These are phyloP conservation scores for Cyaniris semiargus DNA, from an alignment of 2,888 invertebrate species.

Conservation along the genomic window DNA sequence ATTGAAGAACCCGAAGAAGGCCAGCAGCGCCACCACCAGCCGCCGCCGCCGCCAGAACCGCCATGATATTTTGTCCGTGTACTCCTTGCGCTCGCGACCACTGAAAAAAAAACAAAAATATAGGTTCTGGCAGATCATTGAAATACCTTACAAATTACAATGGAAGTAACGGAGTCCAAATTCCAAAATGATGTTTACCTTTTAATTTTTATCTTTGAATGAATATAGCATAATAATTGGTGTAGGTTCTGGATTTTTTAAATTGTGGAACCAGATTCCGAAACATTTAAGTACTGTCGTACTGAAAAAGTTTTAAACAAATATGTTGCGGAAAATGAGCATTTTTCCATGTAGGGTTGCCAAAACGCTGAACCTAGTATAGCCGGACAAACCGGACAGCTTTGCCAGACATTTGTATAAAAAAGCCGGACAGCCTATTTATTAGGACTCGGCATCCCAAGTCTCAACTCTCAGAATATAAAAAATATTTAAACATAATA, in stretches of 20 bases:
- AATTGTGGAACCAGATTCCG: background rate
- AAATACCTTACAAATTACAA: too few species aligned
- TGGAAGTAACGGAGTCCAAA: too few species aligned
- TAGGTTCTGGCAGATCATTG: background rate
- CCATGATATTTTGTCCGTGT: slow-evolving; percentile 72
- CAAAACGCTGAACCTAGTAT: background rate
- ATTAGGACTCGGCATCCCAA: too few species aligned
- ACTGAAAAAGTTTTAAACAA: background rate
- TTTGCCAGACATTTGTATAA: too few species aligned
- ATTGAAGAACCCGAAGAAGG: slow-evolving; percentile 92
- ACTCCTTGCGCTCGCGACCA: slow-evolving; percentile 62
- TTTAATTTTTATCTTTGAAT: too few species aligned
- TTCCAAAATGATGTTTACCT: too few species aligned
- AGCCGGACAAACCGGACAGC: background rate
- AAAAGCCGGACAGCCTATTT: background rate
- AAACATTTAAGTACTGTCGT: background rate
- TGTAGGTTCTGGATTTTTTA: too few species aligned
- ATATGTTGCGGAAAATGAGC: background rate
- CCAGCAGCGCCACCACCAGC: slow-evolving; percentile 87
- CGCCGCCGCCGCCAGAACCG: slow-evolving; percentile 87
- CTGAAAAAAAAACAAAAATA: slow-evolving; percentile 36
- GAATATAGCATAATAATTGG: too few species aligned
- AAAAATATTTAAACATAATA: too few species aligned
- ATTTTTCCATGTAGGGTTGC: background rate
- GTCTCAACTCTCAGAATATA: too few species aligned